Conservation (phyloP, 30 jellyfish, hydroid and myxozoan species). For the Aurelia sp. region DNA sequence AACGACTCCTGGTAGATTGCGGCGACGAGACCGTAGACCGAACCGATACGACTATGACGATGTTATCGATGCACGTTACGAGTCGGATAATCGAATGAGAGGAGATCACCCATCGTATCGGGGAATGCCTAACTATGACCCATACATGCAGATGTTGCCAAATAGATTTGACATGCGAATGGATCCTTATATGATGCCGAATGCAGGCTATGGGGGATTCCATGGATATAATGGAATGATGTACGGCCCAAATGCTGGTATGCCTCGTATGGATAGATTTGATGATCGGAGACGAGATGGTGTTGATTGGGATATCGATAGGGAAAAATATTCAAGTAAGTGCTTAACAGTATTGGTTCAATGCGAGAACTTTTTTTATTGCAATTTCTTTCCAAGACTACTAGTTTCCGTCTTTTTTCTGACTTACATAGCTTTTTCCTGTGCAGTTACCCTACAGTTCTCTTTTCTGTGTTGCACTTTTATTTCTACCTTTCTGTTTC, state of each 20-base stretch:
- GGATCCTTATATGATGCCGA: conserved; percentile 55
- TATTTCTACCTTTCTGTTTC: too few species aligned
- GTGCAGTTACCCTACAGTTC: too few species aligned
- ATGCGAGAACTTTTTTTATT: too few species aligned
- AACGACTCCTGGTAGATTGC: conserved; percentile 14
- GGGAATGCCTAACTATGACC: conserved; percentile 52
- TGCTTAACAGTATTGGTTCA: too few species aligned
- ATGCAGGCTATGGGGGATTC: conserved; percentile 51
- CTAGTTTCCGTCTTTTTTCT: too few species aligned
- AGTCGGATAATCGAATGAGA: conserved; percentile 6
- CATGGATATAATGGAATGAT: conserved; percentile 42
- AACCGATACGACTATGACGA: conserved; percentile 10
- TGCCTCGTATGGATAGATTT: conserved; percentile 24
- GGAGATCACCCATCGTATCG: conserved; percentile 4
- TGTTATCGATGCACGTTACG: neutral
- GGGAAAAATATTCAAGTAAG: conserved; percentile 23
- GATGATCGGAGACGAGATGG: conserved; percentile 18
- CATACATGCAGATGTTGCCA: conserved; percentile 61
- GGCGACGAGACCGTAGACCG: neutral
- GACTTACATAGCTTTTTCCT: too few species aligned
- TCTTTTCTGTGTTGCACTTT: too few species aligned
- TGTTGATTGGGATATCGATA: neutral
- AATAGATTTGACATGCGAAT: conserved; percentile 47
- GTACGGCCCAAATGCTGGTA: conserved; percentile 44
- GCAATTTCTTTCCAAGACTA: too few species aligned